Base-by-base conservation (phyloP, 2,888 invertebrate genomes). In the Amphimallon solstitiale region DNA sequence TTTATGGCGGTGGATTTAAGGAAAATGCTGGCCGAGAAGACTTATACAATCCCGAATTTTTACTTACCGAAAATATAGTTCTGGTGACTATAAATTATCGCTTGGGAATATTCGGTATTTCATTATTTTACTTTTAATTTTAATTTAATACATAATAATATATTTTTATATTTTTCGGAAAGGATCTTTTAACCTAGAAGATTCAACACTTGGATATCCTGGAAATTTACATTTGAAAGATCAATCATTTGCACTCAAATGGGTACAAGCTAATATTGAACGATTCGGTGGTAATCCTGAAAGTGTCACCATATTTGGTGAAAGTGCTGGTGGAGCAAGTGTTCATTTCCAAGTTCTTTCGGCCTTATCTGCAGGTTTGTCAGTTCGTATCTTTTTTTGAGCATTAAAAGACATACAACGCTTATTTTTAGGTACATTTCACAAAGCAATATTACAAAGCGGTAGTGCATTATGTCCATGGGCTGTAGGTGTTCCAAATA, bases 401-500 rank as follows among this genome's bases (percentile, higher is more conserved):
- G 10, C n/a, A n/a, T n/a, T n/a, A 12, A 4, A 23, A 40, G 12
- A 43, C 12, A 9, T 17, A n/a, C 12, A 60, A 35, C 19, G 17
- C 34, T 5, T 49, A 10, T n/a, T 6, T 46, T 52, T 75, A 90
- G 91, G 89, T 67, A 77, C 92, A 9, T 90, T 92, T 71, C 90
- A 91, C 71, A 88, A 87, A 66, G 91, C 85, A 1, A 92, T 92
- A 67, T 88, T 91, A 0, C 89, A 92, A 76, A 92, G 92, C 43
- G 92, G 92, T 0, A 90, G 89, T 0, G 87, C 89, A 0, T 81
- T 89, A 38, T 49, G 52, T 23, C 48, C 68, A 14, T 72, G 71
- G 72, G 68, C 67, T 40, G 34, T 45, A 19, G 70, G 70, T 10
- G 19, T 52, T n/a, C 35, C 63, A n/a, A 66, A 67, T 4, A 70